Base-by-base conservation (phyloP, 2,888 invertebrate genomes). In the Lordiphosa fenestrarum region DNA sequence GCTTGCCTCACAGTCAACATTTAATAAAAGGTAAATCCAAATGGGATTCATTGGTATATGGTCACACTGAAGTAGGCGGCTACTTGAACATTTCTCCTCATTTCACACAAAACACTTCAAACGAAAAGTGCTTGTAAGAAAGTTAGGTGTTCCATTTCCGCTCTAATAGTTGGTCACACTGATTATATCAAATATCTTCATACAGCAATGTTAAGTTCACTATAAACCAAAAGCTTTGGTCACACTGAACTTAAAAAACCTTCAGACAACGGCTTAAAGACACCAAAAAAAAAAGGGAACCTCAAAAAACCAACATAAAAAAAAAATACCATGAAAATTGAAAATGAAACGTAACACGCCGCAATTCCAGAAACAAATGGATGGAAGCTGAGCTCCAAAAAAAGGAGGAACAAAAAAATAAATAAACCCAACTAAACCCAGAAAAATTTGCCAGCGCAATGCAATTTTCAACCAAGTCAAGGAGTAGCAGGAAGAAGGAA, bases 321-420 rank as follows among this genome's bases (percentile, higher is more conserved):
- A 63, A 76, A 61, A 74, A 77, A 72, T 77, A 62, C 62, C 69
- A 68, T 66, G 69, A 73, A 81, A 81, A 77, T 77, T 77, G 75
- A 81, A 77, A 77, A 77, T 81, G 65, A 77, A 81, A 72, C 78
- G 66, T 61, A 77, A 58, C 66, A 64, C 68, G 72, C 73, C 68
- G 72, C 70, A 77, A 77, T 74, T 71, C 61, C 61, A 64, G 59
- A 70, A 74, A 74, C 77, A 77, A 77, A 81, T 77, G 72, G 62
- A 56, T 75, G 62, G 51, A 66, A 71, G 64, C 51, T 53, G 35
- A 36, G 48, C 37, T n/a, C 30, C 23, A 51, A 46, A 40, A 58
- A 41, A 37, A 42, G 25, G 25, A 36, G 6, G 7, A 42, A 37
- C 39, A 35, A 30, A 49, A 35, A 36, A 48, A 48, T 6, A 49